phyloP scores from a whole-genome alignment of 2,797 vertebrate species.

The Spondyliosoma cantharus region DNA sequence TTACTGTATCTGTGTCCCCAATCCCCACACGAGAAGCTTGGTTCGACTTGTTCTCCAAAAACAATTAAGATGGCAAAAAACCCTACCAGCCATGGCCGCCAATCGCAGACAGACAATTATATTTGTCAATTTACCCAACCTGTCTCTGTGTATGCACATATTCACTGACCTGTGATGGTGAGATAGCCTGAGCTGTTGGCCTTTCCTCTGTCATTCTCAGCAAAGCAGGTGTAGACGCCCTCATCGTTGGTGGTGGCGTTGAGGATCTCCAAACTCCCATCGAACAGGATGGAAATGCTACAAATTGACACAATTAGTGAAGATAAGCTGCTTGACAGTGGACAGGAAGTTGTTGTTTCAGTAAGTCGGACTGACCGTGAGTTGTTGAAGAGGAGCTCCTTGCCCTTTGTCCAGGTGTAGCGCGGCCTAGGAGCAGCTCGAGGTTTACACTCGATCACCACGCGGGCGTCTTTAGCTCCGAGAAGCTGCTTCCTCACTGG shows the following conservation, averaged over 20 bases:
- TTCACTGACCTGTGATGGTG: slow-evolving; percentile 90
- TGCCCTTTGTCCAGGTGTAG: slow-evolving; percentile 95
- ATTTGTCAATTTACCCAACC: no score
- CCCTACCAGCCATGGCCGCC: no score
- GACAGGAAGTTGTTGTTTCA: background rate
- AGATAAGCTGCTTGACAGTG: background rate
- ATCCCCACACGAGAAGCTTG: no score
- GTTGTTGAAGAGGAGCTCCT: slow-evolving; percentile 91
- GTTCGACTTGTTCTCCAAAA: no score
- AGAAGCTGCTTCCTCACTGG: slow-evolving; percentile 95
- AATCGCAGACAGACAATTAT: no score
- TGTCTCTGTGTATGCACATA: background rate
- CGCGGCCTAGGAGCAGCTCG: slow-evolving; percentile 93
- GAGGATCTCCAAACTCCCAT: slow-evolving; percentile 95
- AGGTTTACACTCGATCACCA: slow-evolving; percentile 96
- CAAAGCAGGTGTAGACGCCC: slow-evolving; percentile 93
- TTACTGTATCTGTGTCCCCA: background rate
- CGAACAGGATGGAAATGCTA: slow-evolving; percentile 92
- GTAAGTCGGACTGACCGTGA: slow-evolving; percentile 84
- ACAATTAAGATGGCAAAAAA: no score
- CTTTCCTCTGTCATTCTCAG: slow-evolving; percentile 95
- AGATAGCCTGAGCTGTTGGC: slow-evolving; percentile 93
- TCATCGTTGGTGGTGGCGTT: slow-evolving; percentile 92
- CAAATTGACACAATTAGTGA: background rate
- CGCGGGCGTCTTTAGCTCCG: slow-evolving; percentile 91